Conservation (phyloP, 2,113 vertebrate genomes). For the Asarcornis scutulata region DNA sequence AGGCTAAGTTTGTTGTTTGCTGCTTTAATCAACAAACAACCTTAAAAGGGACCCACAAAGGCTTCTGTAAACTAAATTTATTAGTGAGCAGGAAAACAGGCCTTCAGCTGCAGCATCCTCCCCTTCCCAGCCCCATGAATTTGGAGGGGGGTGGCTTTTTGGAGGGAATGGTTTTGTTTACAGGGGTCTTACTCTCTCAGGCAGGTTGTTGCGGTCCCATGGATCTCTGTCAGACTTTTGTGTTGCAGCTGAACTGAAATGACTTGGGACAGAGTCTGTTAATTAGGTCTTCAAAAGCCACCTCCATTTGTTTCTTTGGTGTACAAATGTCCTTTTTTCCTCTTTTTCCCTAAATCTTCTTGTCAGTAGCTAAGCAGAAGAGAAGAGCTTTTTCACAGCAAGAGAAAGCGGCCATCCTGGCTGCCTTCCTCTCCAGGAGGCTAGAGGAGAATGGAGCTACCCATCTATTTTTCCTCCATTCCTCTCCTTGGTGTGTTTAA, state of each 20-base stretch:
- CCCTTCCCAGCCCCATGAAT: not conserved
- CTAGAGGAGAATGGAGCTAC: not conserved
- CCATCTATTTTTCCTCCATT: not conserved
- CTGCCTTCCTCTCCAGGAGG: not conserved
- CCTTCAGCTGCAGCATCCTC: not conserved
- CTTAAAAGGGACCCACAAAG: conserved; percentile 47
- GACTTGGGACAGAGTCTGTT: conserved; percentile 16
- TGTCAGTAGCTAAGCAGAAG: conserved; percentile 7
- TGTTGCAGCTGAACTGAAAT: conserved; percentile 27
- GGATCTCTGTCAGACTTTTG: conserved; percentile 37
- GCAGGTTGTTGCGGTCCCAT: conserved; percentile 1
- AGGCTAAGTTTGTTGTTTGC: conserved; percentile 65
- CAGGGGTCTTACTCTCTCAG: not conserved
- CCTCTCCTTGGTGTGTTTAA: not conserved
- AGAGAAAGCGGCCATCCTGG: not conserved
- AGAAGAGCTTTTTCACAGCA: not conserved
- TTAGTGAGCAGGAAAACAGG: conserved; percentile 30
- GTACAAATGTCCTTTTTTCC: not conserved
- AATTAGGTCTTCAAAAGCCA: conserved; percentile 27
- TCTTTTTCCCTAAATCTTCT: conserved; percentile 20
- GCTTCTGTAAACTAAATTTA: conserved; percentile 71
- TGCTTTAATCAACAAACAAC: conserved; percentile 71
- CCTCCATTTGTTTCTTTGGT: not conserved
- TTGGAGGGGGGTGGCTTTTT: not conserved
- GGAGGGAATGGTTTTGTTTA: not conserved